These are phyloP conservation scores for Tetanocera ferruginea DNA, from an alignment of 2,888 invertebrate genomes.

Conservation along the genomic window DNA sequence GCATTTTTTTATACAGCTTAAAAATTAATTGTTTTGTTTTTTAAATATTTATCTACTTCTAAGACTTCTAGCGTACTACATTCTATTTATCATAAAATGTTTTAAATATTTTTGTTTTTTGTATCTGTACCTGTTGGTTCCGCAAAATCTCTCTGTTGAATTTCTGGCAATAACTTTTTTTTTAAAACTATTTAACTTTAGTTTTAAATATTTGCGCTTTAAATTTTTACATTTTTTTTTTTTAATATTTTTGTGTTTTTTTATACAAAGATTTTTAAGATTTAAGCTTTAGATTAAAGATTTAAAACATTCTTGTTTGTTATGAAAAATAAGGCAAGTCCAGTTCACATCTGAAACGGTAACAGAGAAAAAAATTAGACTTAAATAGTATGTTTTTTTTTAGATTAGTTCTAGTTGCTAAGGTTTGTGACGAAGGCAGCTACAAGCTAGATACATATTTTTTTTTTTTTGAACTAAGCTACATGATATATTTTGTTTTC, in stretches of 20 bases:
- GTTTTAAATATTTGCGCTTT: neutral
- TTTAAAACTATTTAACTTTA: conserved; percentile 13
- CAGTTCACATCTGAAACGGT: conserved; percentile 31
- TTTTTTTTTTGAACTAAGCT: neutral
- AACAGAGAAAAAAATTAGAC: conserved; percentile 10
- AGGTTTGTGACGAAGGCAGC: conserved; percentile 13
- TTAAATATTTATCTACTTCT: too few relatives aligned
- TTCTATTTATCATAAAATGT: too few relatives aligned
- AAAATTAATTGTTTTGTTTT: too few relatives aligned
- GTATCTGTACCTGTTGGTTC: conserved; percentile 34
- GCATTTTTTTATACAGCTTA: too few relatives aligned
- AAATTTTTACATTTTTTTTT: conserved; percentile 17
- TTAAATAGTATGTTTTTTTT: neutral
- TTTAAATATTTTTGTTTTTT: neutral
- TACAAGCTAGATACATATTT: neutral
- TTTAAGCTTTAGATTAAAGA: neutral
- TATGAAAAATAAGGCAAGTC: conserved; percentile 26
- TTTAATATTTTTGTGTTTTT: neutral
- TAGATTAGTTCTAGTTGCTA: neutral
- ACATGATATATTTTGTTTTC: neutral
- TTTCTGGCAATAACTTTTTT: neutral
- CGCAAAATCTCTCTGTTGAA: conserved; percentile 34
- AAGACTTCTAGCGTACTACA: too few relatives aligned
- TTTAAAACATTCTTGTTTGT: neutral
- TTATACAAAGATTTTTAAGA: neutral